phyloP scores from a whole-genome alignment of 2,888 invertebrate species.

The Aelia acuminata region DNA sequence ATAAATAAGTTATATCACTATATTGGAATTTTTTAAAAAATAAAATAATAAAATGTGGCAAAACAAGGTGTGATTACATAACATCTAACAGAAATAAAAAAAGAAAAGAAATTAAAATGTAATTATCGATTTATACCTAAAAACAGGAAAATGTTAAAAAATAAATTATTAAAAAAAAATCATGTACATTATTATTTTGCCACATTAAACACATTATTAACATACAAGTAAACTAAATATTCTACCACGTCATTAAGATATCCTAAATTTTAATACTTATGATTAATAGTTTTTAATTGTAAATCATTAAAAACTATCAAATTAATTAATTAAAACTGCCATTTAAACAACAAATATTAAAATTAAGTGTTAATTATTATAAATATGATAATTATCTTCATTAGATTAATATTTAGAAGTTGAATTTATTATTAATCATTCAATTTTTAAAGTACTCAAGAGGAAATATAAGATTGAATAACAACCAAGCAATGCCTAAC shows the following conservation, averaged over 20 bases:
- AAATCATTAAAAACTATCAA: neutral
- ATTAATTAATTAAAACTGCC: neutral
- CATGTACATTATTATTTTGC: too few species aligned
- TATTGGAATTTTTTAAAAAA: neutral
- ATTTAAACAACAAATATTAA: neutral
- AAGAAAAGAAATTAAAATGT: neutral
- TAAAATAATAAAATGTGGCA: neutral
- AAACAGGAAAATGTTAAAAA: neutral
- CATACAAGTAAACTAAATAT: too few species aligned
- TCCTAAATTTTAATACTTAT: too few species aligned
- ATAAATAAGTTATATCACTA: conserved; percentile 21
- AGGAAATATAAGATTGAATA: conserved; percentile 18
- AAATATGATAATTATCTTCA: neutral
- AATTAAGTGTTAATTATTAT: neutral
- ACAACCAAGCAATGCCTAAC: neutral
- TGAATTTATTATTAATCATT: neutral
- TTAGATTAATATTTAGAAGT: neutral
- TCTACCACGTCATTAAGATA: too few species aligned
- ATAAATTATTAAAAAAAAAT: too few species aligned
- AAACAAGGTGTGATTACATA: neutral
- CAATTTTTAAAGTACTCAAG: neutral
- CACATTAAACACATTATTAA: too few species aligned
- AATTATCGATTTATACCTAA: neutral
- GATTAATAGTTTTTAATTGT: neutral
- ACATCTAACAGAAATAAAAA: neutral